Base-by-base conservation (phyloP, 1,140 invertebrate species). In the Andrena cerasifolii region DNA sequence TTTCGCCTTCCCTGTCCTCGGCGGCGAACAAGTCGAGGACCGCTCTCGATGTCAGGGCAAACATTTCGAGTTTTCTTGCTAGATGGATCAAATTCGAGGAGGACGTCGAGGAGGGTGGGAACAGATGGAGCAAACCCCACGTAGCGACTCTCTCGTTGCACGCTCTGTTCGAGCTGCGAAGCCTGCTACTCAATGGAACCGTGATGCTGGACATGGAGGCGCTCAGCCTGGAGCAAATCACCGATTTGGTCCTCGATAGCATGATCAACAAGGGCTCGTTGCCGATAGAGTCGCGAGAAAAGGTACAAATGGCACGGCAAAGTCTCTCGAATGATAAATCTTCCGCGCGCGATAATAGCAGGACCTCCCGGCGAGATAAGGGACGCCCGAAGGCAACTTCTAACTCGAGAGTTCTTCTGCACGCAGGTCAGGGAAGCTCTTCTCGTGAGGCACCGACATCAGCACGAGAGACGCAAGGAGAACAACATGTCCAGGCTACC, bases 31-130 rank as follows among this genome's bases (percentile, higher is more conserved):
- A 14, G 31, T 5, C 8, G n/a, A n/a, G n/a, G n/a, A 21, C 21
- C 3, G 10, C 8, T 16, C 16, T 36, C 16, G 5, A 24, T 24
- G 24, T 14, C 26, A 10, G 10, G 28, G 3, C 12, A 10, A 51
- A n/a, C 5, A 51, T 21, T 8, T n/a, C 31, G n/a, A 0, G 0
- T 0, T 51, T 54, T 18, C 65, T 56, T 76, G 73, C 6, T 66
- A 95, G 98, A 86, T 98, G 98, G 98, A 97, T 99, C 56, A 98
- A 98, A 90, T 98, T 98, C 90, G 98, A 98, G 89, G 98, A 99
- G 91, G 97, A 98, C 89, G 98, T 98, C 0, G 98, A 98, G 92
- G 97, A 98, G 92, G 97, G 97, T 31, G 97, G 98, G 61, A 98
- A 98, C 89, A 93, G 98, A 62, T 99, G 98, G 98, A 98, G 97